Base-by-base conservation (phyloP, 2,797 vertebrate species). In the Acipenser transmontanus region DNA sequence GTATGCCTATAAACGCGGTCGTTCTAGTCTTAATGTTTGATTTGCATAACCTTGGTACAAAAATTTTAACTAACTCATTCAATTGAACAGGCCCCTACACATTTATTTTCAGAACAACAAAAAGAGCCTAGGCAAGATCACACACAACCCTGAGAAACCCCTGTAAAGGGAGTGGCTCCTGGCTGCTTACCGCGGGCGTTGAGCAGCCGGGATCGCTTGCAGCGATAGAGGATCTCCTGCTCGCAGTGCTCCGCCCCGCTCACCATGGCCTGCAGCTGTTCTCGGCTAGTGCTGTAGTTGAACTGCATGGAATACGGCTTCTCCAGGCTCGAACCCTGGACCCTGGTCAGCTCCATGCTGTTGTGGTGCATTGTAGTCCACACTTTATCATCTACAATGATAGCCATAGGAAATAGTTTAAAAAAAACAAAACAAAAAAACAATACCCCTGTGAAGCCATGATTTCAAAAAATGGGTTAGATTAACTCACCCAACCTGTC, bases 351-450 rank as follows among this genome's bases (percentile, higher is more conserved):
- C 51, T 88, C 83, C 0, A 89, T 91, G 82, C 69, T 91, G 86
- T 97, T 95, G 87, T 99, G 97, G 12, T 81, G 76, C 69, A 98
- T 71, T 1, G 88, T 79, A 0, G 93, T 98, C 97, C 95, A 99
- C 64, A 95, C 94, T 79, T 92, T 94, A 74, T 96, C 92, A 70
- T 93, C 95, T 98, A 72, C 71, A 70, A 52, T 54, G 12, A 13
- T 63, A 9, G 8, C 49, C 17, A 17, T 54, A 52, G 13, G 10
- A 7, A 2, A 64, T 51, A 20, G 14, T 64, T 56, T 75, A 34
- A 34, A 34, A 34, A 34, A 34, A 34, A 34, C 4, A 34, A 34
- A 6, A 7, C 20, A 66, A 59, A 6, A 6, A 12, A 13, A 59
- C 14, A 17, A 59, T n/a, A 8, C 49, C 13, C 5, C 49, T 17